Base-by-base conservation (phyloP, 2,888 invertebrate genomes). In the Drosophila bunnanda region DNA sequence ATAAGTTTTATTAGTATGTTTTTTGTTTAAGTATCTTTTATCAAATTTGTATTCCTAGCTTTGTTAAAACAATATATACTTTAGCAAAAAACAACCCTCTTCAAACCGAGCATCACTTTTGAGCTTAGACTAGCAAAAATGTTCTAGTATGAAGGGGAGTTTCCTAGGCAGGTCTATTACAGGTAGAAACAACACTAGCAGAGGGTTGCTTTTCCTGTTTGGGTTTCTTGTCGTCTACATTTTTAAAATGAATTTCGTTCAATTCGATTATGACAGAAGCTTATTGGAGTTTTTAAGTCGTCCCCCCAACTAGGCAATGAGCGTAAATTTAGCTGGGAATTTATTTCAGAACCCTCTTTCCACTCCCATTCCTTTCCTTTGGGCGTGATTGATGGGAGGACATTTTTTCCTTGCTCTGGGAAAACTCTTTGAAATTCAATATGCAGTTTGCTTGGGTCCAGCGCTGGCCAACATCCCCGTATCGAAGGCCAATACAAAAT, bases 401-500 rank as follows among this genome's bases (percentile, higher is more conserved):
- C 39, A 34, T 41, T 36, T 44, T 28, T 36, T 46, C 20, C 25
- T 30, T 34, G 34, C n/a, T 15, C 41, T 36, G 48, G 41, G 77
- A 65, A 75, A 84, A 76, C 69, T 79, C 82, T 88, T 84, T 87
- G 84, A 87, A 85, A 84, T 84, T 85, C 80, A 87, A 84, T 87
- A 85, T 79, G 72, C 76, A 76, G 64, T 70, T 59, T 61, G 54
- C 74, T 58, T 60, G 55, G 76, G 71, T 73, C 43, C 54, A 55
- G 17, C 56, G 62, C 78, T 66, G 53, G 61, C 50, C 53, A 58
- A 56, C 77, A 67, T 66, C 82, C 79, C 70, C 58, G 43, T 36
- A 66, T 60, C 76, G 73, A 61, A 66, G 73, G 73, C 84, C 80
- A 79, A 86, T 88, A 84, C 80, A 78, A 84, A 86, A 88, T 86